A percentile compares a stretch with the other conserved stretches of the same genome.
These are phyloP conservation scores for Thelaira solivaga DNA, from an alignment of 2,888 invertebrate species.

Conservation along the genomic window DNA sequence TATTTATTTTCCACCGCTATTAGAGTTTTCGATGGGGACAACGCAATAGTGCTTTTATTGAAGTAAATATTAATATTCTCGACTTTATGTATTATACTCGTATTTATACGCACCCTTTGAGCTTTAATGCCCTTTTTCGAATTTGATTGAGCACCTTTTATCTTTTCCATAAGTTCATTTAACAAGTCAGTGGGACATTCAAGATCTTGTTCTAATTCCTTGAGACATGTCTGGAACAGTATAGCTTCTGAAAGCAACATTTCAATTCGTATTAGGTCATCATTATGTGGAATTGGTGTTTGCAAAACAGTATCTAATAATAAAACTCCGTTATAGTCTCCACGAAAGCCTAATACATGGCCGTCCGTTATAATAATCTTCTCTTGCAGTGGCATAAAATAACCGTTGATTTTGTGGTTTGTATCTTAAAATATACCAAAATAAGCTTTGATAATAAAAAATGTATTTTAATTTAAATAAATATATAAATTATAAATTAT, in stretches of 20 bases:
- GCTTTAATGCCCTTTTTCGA: constrained; percentile 92
- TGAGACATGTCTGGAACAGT: constrained; percentile 88
- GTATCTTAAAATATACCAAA: constrained; percentile 79
- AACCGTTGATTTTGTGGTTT: constrained; percentile 82
- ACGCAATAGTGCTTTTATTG: too few species aligned
- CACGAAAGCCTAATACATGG: constrained; percentile 88
- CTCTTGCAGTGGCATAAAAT: constrained; percentile 87
- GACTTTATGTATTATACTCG: neutral
- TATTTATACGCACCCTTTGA: constrained; percentile 83
- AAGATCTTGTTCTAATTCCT: constrained; percentile 84
- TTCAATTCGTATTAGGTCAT: constrained; percentile 89
- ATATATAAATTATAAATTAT: too few species aligned
- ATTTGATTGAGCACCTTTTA: constrained; percentile 83
- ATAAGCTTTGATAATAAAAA: too few species aligned
- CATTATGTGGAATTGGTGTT: constrained; percentile 85
- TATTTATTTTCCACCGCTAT: too few species aligned
- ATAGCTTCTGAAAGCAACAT: constrained; percentile 92
- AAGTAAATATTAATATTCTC: too few species aligned
- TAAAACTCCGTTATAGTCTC: constrained; percentile 94
- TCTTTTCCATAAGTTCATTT: constrained; percentile 86
- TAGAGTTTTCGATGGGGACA: too few species aligned
- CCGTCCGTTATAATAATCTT: constrained; percentile 91
- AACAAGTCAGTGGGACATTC: constrained; percentile 88
- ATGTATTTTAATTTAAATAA: too few species aligned
- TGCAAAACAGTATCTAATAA: constrained; percentile 93